phyloP scores from a whole-genome alignment of 2,113 vertebrate species.

The Tychaedon coryphoeus region DNA sequence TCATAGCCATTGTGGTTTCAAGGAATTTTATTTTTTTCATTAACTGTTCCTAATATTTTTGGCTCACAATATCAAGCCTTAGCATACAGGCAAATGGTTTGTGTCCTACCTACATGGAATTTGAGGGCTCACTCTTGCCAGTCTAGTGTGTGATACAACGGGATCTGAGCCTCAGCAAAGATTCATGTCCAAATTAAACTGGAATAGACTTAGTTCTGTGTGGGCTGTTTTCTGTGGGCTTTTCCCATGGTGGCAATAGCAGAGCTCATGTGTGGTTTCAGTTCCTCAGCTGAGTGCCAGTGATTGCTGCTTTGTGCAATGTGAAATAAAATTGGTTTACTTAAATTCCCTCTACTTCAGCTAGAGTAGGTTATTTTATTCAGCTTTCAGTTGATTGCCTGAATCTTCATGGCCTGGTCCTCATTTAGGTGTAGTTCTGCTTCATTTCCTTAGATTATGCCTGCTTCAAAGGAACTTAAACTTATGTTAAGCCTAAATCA shows the following conservation, averaged over 20 bases:
- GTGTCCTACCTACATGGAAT: background rate
- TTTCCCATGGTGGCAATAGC: background rate
- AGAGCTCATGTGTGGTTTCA: background rate
- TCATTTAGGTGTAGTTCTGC: conserved; percentile 17
- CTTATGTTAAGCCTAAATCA: background rate
- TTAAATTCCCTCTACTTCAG: background rate
- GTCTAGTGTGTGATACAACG: background rate
- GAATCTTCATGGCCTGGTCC: background rate
- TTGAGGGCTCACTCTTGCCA: background rate
- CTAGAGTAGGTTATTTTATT: background rate
- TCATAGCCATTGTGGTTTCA: background rate
- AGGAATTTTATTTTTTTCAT: background rate
- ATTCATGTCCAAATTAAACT: background rate
- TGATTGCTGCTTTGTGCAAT: background rate
- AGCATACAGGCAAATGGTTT: background rate
- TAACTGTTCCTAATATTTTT: background rate
- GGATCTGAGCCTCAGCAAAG: background rate
- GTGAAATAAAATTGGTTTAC: background rate
- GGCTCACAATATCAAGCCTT: background rate
- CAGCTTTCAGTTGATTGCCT: background rate
- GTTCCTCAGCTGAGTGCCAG: background rate
- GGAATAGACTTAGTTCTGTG: background rate
- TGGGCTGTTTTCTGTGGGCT: background rate
- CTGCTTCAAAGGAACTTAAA: background rate
- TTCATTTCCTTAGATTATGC: conserved; percentile 43